Evolutionary conservation across 2,113 vertebrate genomes (phyloP), one percentile per base, ranked within the genome.

Genomic region (Calyptomena viridis): DNA sequence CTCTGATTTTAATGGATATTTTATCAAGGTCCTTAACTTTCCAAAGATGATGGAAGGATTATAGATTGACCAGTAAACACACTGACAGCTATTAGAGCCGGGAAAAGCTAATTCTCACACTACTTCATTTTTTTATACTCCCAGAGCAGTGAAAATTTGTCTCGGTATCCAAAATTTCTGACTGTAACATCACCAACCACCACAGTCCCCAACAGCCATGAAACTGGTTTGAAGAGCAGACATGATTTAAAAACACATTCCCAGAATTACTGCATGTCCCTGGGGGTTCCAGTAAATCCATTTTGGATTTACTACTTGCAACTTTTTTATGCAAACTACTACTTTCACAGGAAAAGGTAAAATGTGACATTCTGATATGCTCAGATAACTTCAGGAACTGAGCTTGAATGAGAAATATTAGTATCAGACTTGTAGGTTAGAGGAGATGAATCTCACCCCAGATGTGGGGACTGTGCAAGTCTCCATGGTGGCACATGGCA

Each of bases 1-100:
- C 64, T 92, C 73, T 60, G 69, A 81, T 84, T 88, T 93, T 64
- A 93, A 30, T 46, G 62, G 85, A 14, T 80, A 78, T 92, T 91
- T 95, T 88, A 84, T 75, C 88, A 78, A 64, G 40, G 64, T 49
- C 47, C 59, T 86, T 85, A 92, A 50, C 64, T 84, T 73, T 31
- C 46, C 37, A 49, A 66, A 87, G 83, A 68, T 82, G 75, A 66
- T 24, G 30, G 79, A 88, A 75, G 53, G 44, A 90, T 75, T n/a
- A 35, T 0, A 86, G 73, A 72, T 33, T 7, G 25, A 78, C 21
- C 79, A 76, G 24, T 19, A 94, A 79, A 83, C 35, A 84, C 46
- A 27, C 39, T 12, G 35, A 81, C 52, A 92, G 40, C 25, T 72
- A 40, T 64, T 33, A 68, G 39, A 84, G 28, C 13, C 60, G 52